Conservation (phyloP, 2,797 vertebrate species). For the Holocentrus rufus region DNA sequence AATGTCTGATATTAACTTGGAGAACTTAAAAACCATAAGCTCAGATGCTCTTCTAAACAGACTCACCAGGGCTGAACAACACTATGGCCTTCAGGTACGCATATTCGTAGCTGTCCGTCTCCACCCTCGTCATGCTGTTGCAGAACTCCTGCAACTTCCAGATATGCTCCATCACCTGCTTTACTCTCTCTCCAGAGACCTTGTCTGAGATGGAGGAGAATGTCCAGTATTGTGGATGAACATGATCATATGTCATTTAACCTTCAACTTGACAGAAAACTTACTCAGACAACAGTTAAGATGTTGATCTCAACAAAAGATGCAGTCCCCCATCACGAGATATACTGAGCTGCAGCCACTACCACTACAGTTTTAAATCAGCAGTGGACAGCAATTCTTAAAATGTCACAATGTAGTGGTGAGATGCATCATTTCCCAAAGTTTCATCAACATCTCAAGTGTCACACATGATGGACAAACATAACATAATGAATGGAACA, state of each 20-base stretch:
- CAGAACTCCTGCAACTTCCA: slow-evolving; percentile 99
- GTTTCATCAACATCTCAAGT: too few relatives aligned
- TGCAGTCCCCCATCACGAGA: too few relatives aligned
- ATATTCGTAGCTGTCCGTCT: slow-evolving; percentile 96
- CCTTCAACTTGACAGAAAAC: neutral
- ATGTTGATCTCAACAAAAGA: too few relatives aligned
- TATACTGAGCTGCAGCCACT: too few relatives aligned
- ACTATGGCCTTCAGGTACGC: slow-evolving; percentile 99
- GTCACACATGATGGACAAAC: too few relatives aligned
- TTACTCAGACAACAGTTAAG: neutral
- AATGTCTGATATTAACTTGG: neutral
- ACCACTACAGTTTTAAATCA: too few relatives aligned
- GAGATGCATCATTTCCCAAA: too few relatives aligned
- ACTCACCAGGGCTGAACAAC: slow-evolving; percentile 96
- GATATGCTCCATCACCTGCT: slow-evolving; percentile 99
- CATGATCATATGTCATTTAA: neutral
- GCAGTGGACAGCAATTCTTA: too few relatives aligned
- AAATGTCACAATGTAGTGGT: too few relatives aligned
- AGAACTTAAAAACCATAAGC: neutral
- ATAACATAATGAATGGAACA: too few relatives aligned
- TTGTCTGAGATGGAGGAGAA: slow-evolving; percentile 84
- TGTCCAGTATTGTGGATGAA: neutral
- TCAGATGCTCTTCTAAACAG: neutral
- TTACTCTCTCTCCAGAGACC: slow-evolving; percentile 93
- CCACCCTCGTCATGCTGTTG: slow-evolving; percentile 96